Evolutionary conservation across 2,888 invertebrate genomes (phyloP).

Genomic region (Tupiocoris notatus): DNA sequence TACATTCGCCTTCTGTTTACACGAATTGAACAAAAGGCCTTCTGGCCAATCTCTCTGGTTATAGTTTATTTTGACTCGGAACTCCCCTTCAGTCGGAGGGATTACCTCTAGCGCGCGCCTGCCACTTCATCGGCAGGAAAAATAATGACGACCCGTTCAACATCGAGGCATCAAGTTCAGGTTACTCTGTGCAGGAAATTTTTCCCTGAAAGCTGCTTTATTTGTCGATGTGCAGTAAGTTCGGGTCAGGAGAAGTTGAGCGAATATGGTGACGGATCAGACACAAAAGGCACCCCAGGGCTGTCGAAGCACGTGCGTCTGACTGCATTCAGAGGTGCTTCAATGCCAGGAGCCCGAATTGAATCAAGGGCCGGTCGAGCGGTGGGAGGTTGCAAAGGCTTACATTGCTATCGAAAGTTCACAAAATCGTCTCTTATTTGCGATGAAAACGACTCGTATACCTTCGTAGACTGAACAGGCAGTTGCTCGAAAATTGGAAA

Average conservation of each 20-base stretch:
- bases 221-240: background rate
- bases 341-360: background rate
- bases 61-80: background rate
- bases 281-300: background rate
- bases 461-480: too few relatives aligned
- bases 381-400: background rate
- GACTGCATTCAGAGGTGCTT: background rate
- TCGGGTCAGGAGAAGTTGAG: background rate
- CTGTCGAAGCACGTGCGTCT: background rate
- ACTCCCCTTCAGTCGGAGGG: background rate
- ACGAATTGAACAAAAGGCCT: background rate
- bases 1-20: background rate
- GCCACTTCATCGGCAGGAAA: background rate
- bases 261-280: background rate
- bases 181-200: background rate
- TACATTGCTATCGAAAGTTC: background rate
- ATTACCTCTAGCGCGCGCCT: background rate
- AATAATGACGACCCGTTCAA: background rate
- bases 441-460: too few relatives aligned
- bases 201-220: background rate
- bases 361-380: background rate
- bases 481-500: too few relatives aligned
- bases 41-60: background rate
- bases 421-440: too few relatives aligned
- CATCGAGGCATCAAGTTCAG: background rate